Evolutionary conservation across 2,797 vertebrate genomes (phyloP).

Genomic region (Pantherophis vulpinus): DNA sequence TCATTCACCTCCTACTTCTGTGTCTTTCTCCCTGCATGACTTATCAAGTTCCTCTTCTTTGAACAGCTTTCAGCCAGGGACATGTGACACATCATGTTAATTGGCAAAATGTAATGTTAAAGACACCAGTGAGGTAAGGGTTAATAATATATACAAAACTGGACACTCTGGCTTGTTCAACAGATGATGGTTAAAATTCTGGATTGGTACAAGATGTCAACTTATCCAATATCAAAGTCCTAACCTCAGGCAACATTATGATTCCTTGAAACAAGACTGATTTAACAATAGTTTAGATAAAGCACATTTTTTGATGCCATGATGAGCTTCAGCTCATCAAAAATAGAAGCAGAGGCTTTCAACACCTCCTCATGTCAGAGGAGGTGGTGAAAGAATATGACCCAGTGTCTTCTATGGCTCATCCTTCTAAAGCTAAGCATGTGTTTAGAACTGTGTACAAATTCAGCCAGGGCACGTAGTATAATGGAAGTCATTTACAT

Average conservation of each 20-base stretch:
- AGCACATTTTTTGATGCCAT: neutral
- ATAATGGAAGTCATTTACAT: neutral
- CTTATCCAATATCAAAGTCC: neutral
- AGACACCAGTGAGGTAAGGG: neutral
- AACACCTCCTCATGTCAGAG: neutral
- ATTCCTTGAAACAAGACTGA: neutral
- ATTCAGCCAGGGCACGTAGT: neutral
- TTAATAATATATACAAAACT: neutral
- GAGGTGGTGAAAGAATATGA: neutral
- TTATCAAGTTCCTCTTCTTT: neutral
- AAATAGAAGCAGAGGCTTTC: neutral
- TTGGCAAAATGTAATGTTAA: neutral
- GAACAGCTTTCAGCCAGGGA: neutral
- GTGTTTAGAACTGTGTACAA: neutral
- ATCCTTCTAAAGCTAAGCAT: neutral
- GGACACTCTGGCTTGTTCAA: neutral
- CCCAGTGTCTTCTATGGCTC: neutral
- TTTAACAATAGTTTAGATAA: neutral
- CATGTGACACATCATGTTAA: neutral
- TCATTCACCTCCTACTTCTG: neutral
- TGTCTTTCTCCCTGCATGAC: neutral
- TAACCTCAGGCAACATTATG: neutral
- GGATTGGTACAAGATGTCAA: neutral
- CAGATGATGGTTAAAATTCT: neutral
- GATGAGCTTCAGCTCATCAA: neutral